These are phyloP conservation scores for Crambe crambe DNA, from an alignment of 37 sponge, comb jelly and placozoan species.

Conservation along the genomic window DNA sequence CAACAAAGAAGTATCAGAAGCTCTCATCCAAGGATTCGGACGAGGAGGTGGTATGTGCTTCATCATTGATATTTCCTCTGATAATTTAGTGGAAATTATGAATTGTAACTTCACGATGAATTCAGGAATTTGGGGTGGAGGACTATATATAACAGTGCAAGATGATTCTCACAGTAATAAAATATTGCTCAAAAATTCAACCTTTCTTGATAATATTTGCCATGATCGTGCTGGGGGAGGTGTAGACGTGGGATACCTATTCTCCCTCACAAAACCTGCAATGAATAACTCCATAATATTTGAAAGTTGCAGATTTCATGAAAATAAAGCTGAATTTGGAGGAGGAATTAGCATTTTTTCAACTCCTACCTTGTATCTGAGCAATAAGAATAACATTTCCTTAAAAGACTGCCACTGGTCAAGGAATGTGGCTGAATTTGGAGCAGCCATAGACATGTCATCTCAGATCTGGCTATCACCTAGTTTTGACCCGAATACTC, in stretches of 20 bases:
- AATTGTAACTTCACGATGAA: conserved; percentile 22
- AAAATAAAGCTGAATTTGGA: background rate
- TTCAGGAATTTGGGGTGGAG: conserved; percentile 61
- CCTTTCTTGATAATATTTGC: background rate
- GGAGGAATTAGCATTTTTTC: background rate
- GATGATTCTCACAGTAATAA: background rate
- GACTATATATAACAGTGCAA: background rate
- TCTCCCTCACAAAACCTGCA: background rate
- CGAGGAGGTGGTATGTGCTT: conserved; percentile 57
- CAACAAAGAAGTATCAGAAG: no score
- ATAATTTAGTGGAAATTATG: conserved; percentile 28
- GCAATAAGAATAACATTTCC: background rate
- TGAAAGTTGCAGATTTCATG: background rate
- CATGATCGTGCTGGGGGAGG: background rate
- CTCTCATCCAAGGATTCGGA: background rate
- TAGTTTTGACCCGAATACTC: background rate
- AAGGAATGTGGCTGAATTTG: background rate
- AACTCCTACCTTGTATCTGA: background rate
- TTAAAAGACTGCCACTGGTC: background rate
- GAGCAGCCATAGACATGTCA: background rate
- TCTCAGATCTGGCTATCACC: no score
- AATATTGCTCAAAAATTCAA: background rate
- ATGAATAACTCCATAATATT: background rate
- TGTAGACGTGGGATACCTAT: background rate
- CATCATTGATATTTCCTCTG: conserved; percentile 13